Conservation (phyloP, 2,797 vertebrate genomes). For the Macropodus opercularis region DNA sequence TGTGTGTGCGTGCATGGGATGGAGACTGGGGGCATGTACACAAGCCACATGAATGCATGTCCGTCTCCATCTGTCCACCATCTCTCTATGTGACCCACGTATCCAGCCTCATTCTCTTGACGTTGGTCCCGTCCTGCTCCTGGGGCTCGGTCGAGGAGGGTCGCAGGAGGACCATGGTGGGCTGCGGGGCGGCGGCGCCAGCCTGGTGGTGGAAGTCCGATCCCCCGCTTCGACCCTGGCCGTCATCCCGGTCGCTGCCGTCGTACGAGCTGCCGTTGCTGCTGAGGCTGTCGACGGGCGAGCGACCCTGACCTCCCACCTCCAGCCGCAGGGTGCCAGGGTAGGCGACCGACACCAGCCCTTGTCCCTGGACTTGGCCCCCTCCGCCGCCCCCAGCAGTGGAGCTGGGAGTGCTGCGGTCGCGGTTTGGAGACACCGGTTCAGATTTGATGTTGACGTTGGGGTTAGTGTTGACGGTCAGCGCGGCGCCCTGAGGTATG, state of each 20-base stretch:
- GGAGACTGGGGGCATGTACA: constrained; percentile 60
- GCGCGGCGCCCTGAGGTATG: constrained; percentile 86
- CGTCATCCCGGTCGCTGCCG: constrained; percentile 91
- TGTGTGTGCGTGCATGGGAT: constrained; percentile 28
- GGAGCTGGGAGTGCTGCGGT: constrained; percentile 89
- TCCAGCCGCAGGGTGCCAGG: constrained; percentile 81
- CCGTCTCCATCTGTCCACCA: constrained; percentile 57
- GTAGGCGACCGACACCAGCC: constrained; percentile 75
- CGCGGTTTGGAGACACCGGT: constrained; percentile 92
- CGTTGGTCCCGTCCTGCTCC: constrained; percentile 89
- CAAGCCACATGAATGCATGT: constrained; percentile 68
- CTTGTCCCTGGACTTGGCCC: constrained; percentile 56
- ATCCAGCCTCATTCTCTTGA: constrained; percentile 95
- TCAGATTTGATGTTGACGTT: constrained; percentile 96
- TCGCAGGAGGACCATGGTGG: constrained; percentile 87
- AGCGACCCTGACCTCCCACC: constrained; percentile 81
- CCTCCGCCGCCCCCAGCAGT: constrained; percentile 5
- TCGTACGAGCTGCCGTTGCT: constrained; percentile 94
- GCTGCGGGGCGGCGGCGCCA: constrained; percentile 61
- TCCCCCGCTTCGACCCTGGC: constrained; percentile 84
- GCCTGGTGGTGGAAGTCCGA: constrained; percentile 82
- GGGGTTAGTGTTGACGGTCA: constrained; percentile 94
- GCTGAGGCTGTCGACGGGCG: constrained; percentile 94
- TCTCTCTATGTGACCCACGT: constrained; percentile 91
- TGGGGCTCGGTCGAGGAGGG: constrained; percentile 79